Evolutionary conservation across 2,888 invertebrate genomes (phyloP), one percentile per base, ranked within the genome.

Genomic region (Amiota minor): DNA sequence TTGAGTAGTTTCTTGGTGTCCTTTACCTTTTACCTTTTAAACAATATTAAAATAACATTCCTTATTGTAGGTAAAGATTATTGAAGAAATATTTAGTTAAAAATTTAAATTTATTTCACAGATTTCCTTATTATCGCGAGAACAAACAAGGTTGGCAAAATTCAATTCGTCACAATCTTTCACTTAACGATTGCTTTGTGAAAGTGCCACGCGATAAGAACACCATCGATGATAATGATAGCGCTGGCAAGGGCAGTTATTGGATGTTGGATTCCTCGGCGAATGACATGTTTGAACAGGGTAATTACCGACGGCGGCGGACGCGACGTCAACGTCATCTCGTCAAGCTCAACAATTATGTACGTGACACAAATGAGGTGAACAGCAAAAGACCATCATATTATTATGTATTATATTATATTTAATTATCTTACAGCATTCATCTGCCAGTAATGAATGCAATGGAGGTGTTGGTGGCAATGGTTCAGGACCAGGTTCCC

Each of bases 131-230:
- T 87, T 95, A 96, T 85, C 91, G 95, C 23, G 95, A 95, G 84
- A 96, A 96, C 88, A 94, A 94, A 80, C 95, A 96, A 87, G 95
- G 93, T 47, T 94, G 94, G 94, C 95, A 96, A 87, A 96, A 96
- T 89, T 94, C 94, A 69, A 95, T 95, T 74, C 90, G 95, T 0
- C 95, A 96, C 86, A 96, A 96, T 90, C 91, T 96, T 53, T 94
- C 94, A 76, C 90, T 95, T 74, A 95, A 95, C 89, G 95, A 95
- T 88, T 95, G 95, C 88, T 95, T 95, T 88, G 93, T 96, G 47
- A 96, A 95, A 90, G 93, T 96, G 45, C 83, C 90, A 0, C 83
- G 90, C 10, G 90, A 90, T 72, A 90, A 90, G 76, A 89, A 89
- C 70, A 87, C 88, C 8, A 88, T 87, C 61, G 88, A 89, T 35